phyloP scores from a whole-genome alignment of 1,140 invertebrate species.

The Phthorimaea operculella region DNA sequence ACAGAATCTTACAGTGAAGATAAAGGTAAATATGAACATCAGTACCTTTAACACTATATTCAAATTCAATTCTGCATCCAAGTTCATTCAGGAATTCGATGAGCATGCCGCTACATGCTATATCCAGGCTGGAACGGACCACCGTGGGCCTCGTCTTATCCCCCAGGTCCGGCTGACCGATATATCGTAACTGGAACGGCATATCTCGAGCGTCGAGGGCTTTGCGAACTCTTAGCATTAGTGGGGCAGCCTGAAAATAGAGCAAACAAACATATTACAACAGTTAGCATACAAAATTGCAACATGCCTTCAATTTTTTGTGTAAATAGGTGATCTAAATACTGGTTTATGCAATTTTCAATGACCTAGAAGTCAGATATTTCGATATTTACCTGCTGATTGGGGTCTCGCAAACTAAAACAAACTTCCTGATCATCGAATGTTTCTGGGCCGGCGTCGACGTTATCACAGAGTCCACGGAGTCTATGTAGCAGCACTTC shows the following conservation, averaged over 20 bases:
- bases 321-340: too few relatives aligned
- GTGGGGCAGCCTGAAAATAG: conserved; percentile 68
- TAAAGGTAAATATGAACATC: too few relatives aligned
- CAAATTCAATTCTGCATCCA: conserved; percentile 91
- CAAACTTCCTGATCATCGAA: conserved; percentile 93
- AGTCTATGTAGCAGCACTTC: conserved; percentile 93
- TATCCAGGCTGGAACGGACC: conserved; percentile 90
- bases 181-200: conserved; percentile 89
- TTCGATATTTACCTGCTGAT: conserved; percentile 49
- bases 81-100: conserved; percentile 93
- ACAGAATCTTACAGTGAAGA: too few relatives aligned
- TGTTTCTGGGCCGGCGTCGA: conserved; percentile 88
- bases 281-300: too few relatives aligned
- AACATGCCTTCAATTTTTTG: too few relatives aligned
- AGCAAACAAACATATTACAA: too few relatives aligned
- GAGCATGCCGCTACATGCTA: conserved; percentile 88
- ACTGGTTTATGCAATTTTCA: too few relatives aligned
- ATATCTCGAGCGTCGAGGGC: conserved; percentile 81
- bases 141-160: conserved; percentile 91
- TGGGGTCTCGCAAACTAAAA: conserved; percentile 78
- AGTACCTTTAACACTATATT: conserved; percentile 89
- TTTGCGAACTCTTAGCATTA: conserved; percentile 80
- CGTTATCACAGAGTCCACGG: conserved; percentile 93
- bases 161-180: conserved; percentile 87
- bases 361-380: too few relatives aligned